Percentiles rank a stretch among this genome's conserved stretches.
Evolutionary conservation across 2,888 invertebrate species (phyloP).

Genomic region (Andrena bicolor): DNA sequence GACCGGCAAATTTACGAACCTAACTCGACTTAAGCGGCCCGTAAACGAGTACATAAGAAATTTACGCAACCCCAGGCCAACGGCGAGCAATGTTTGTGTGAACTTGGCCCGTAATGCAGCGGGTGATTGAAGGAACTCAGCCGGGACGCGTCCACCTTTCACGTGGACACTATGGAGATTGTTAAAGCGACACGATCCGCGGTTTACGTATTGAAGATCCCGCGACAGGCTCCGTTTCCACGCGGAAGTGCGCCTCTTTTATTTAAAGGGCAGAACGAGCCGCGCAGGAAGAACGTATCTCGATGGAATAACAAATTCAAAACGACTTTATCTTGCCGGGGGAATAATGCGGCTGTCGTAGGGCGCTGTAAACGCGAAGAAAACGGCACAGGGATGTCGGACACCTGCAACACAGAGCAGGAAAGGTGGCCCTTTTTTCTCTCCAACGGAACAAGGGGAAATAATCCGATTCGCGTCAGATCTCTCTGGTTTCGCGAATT

Average conservation of each 20-base stretch:
- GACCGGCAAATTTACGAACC: not conserved
- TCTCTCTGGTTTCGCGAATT: constrained; percentile 25
- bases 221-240: not conserved
- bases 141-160: too few species aligned
- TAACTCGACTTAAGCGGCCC: not conserved
- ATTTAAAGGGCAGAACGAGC: not conserved
- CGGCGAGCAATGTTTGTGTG: too few species aligned
- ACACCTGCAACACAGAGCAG: not conserved
- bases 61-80: too few species aligned
- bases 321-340: constrained; percentile 4
- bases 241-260: not conserved
- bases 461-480: constrained; percentile 37
- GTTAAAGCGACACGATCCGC: not conserved
- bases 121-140: too few species aligned
- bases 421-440: not conserved
- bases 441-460: constrained; percentile 8
- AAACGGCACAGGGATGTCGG: not conserved
- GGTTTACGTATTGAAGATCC: too few species aligned
- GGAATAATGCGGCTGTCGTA: not conserved
- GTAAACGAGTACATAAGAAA: constrained; percentile 7
- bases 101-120: too few species aligned
- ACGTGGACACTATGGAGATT: not conserved
- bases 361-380: constrained; percentile 3
- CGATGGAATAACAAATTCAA: constrained; percentile 8
- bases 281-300: not conserved